These are phyloP conservation scores for Gnathochromis pfefferi DNA, from an alignment of 2,113 vertebrate genomes.

Conservation along the genomic window DNA sequence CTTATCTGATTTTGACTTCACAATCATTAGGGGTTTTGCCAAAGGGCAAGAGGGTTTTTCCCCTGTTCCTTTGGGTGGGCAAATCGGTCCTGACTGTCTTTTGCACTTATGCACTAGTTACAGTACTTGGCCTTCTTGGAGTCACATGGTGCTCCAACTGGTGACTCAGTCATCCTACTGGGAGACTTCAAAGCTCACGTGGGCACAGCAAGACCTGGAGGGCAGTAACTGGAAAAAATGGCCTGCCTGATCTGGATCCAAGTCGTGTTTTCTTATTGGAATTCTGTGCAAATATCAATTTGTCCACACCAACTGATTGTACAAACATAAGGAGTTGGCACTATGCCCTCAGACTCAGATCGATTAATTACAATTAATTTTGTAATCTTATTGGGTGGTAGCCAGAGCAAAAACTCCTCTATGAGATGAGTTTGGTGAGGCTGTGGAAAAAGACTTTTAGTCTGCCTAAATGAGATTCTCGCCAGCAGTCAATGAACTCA, in stretches of 20 bases:
- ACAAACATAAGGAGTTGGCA: not conserved
- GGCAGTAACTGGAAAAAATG: not conserved
- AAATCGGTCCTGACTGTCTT: not conserved
- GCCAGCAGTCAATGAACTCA: not conserved
- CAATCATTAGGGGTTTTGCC: not conserved
- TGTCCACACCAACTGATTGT: not conserved
- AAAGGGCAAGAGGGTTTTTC: not conserved
- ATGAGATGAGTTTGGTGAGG: not conserved
- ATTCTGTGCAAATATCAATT: not conserved
- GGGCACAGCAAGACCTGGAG: not conserved
- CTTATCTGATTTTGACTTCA: not conserved
- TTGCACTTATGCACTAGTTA: not conserved
- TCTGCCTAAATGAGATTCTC: not conserved
- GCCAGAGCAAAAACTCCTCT: not conserved
- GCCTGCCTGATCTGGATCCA: not conserved
- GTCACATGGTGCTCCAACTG: not conserved
- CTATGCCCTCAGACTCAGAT: not conserved
- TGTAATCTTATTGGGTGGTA: not conserved
- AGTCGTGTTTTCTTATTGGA: not conserved
- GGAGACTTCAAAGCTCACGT: not conserved
- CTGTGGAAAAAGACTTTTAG: not conserved
- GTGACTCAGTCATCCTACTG: not conserved
- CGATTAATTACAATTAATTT: not conserved
- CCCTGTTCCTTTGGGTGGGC: not conserved
- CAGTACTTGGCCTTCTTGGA: not conserved